These are phyloP conservation scores for Girardia tigrina DNA, from an alignment of 2,888 invertebrate species.

Conservation along the genomic window DNA sequence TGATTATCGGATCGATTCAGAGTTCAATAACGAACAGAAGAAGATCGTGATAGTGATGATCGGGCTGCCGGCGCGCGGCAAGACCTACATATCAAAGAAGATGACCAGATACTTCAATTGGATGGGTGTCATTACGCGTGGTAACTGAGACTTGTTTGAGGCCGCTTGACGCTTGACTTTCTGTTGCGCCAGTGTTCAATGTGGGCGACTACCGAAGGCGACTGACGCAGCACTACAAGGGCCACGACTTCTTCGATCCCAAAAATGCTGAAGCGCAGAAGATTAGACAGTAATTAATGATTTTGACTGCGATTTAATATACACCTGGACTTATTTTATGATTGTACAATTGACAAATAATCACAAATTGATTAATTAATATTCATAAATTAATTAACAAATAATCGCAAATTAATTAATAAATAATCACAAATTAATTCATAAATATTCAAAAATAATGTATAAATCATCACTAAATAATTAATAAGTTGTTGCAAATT, in stretches of 20 bases:
- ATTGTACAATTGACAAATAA: too few species aligned
- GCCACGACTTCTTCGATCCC: constrained; percentile 88
- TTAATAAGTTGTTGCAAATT: too few species aligned
- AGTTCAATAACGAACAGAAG: constrained; percentile 14
- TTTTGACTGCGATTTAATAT: background rate
- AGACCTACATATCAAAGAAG: constrained; percentile 97
- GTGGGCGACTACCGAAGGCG: constrained; percentile 91
- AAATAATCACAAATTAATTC: too few species aligned
- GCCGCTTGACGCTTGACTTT: too few species aligned
- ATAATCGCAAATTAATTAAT: too few species aligned
- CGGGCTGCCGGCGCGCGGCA: constrained; percentile 89
- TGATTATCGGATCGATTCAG: too few species aligned
- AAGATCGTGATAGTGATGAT: constrained; percentile 82
- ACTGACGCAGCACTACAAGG: constrained; percentile 72
- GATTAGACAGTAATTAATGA: constrained; percentile 62
- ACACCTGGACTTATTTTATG: too few species aligned
- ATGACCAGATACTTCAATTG: constrained; percentile 92
- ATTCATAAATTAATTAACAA: too few species aligned
- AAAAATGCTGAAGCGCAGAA: constrained; percentile 90
- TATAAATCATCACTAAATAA: too few species aligned
- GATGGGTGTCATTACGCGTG: constrained; percentile 83
- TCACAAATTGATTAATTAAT: too few species aligned
- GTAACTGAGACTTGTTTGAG: too few species aligned
- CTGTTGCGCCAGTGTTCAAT: constrained; percentile 89
- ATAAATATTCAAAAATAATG: too few species aligned